Evolutionary conservation across 1,140 invertebrate species (phyloP).

Genomic region (Drosophila orosa): DNA sequence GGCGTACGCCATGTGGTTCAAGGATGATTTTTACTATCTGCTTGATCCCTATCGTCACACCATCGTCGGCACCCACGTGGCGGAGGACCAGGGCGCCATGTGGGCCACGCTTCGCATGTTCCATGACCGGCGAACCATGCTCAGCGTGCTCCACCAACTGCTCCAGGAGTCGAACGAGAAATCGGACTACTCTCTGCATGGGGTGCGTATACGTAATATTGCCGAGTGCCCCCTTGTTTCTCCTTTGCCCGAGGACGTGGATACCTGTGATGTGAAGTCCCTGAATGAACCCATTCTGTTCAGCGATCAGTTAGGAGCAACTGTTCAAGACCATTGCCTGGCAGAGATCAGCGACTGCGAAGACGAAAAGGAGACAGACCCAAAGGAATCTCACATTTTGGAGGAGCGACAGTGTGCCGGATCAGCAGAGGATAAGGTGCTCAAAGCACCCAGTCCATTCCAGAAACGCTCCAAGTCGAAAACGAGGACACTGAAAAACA

Average conservation of each 20-base stretch:
- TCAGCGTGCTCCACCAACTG: slow-evolving; percentile 69
- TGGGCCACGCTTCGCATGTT: slow-evolving; percentile 78
- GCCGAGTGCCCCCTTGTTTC: slow-evolving; percentile 33
- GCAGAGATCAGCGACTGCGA: slow-evolving; percentile 62
- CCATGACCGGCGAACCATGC: slow-evolving; percentile 46
- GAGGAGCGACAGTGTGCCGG: neutral
- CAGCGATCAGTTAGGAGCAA: slow-evolving; percentile 21
- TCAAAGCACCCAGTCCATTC: no score
- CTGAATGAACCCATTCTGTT: slow-evolving; percentile 63
- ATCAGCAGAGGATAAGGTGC: neutral
- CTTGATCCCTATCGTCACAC: slow-evolving; percentile 77
- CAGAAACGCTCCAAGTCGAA: neutral
- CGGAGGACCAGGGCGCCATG: slow-evolving; percentile 24
- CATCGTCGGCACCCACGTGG: slow-evolving; percentile 34
- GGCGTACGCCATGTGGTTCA: slow-evolving; percentile 71
- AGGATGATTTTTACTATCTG: slow-evolving; percentile 67
- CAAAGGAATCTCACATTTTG: slow-evolving; percentile 10
- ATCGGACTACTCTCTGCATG: slow-evolving; percentile 55
- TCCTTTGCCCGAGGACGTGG: slow-evolving; percentile 3
- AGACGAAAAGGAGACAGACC: neutral
- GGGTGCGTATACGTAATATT: slow-evolving; percentile 55
- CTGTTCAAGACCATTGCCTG: slow-evolving; percentile 19
- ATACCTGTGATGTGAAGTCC: slow-evolving; percentile 36
- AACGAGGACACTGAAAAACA: neutral
- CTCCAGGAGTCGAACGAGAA: slow-evolving; percentile 66